Evolutionary conservation across 2,113 vertebrate species (phyloP), one percentile per base, ranked within the genome.

Genomic region (Stomatorhinus ivindoensis): DNA sequence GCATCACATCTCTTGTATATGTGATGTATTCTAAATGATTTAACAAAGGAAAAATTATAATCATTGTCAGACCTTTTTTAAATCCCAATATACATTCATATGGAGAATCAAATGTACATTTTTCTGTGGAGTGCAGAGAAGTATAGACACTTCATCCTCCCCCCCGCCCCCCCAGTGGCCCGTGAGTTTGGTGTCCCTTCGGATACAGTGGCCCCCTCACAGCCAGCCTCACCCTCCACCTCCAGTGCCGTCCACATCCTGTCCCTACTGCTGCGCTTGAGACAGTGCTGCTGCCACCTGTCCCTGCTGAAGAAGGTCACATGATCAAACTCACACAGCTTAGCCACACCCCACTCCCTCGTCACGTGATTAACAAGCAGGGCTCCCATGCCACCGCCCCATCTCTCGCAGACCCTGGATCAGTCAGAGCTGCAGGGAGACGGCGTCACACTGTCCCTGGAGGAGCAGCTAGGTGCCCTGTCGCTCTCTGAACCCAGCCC

Each of bases 221-320:
- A 94, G 90, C 88, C 35, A 89, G 48, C 48, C 94, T 1, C 93
- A 90, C 93, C 92, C 73, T 94, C 97, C 92, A 97, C 92, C 69
- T 94, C 97, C 92, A 98, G 97, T 91, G 95, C 97, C 0, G 95
- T 92, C 65, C 97, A 99, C 7, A 97, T 99, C 89, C 93, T 99
- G 92, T 98, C 98, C 0, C 95, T 98, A 92, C 83, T 99, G 91
- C 95, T 99, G 91, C 95, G 98, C 10, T 97, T 99, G 51, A 96
- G 98, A 58, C 98, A 99, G 92, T 98, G 97, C 92, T 99, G 98
- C 95, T 97, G 98, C 58, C 98, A 99, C 86, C 96, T 97, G 50
- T 99, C 98, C 1, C 95, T 99, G 73, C 95, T 99, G 1, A 97
- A 96, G 92, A 95, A 96, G 97, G 98, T 98, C 35, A 92, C 94